These are phyloP conservation scores for Asbolus verrucosus DNA, from an alignment of 1,140 invertebrate species.

Conservation along the genomic window DNA sequence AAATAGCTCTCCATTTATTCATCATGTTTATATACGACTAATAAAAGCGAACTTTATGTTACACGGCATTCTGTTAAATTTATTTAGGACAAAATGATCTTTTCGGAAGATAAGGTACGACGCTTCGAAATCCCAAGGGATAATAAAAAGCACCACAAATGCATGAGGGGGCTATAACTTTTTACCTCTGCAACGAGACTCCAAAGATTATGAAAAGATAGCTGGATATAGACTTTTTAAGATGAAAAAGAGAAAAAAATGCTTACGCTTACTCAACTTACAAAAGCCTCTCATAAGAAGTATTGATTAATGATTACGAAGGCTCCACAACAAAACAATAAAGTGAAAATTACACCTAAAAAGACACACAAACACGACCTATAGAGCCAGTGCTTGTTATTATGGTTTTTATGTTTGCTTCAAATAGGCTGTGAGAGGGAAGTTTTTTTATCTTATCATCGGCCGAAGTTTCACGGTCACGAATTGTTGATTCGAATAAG, in stretches of 20 bases:
- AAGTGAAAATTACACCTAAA: neutral
- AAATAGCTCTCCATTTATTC: neutral
- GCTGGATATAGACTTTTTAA: conserved; percentile 11
- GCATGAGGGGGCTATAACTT: conserved; percentile 12
- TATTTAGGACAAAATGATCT: conserved; percentile 26
- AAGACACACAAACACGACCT: conserved; percentile 4
- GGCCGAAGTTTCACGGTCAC: conserved; percentile 16
- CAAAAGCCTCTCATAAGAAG: neutral
- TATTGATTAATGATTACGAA: conserved; percentile 34
- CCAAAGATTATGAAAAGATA: conserved; percentile 10
- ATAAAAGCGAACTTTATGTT: conserved; percentile 5
- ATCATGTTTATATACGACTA: neutral
- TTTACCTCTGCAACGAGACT: conserved; percentile 23
- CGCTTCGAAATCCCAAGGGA: conserved; percentile 2
- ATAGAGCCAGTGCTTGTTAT: too few species aligned
- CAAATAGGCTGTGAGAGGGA: neutral
- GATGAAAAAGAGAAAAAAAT: neutral
- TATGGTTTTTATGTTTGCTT: neutral
- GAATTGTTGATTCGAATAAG: conserved; percentile 14
- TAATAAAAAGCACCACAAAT: conserved; percentile 11
- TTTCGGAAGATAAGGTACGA: conserved; percentile 1
- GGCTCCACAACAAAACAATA: neutral
- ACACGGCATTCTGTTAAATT: conserved; percentile 5
- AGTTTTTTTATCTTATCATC: conserved; percentile 9
- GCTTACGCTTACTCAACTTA: neutral